A percentile compares a stretch with the other conserved stretches of the same genome.
phyloP scores from a whole-genome alignment of 2,113 vertebrate species.

The Dromas ardeola region DNA sequence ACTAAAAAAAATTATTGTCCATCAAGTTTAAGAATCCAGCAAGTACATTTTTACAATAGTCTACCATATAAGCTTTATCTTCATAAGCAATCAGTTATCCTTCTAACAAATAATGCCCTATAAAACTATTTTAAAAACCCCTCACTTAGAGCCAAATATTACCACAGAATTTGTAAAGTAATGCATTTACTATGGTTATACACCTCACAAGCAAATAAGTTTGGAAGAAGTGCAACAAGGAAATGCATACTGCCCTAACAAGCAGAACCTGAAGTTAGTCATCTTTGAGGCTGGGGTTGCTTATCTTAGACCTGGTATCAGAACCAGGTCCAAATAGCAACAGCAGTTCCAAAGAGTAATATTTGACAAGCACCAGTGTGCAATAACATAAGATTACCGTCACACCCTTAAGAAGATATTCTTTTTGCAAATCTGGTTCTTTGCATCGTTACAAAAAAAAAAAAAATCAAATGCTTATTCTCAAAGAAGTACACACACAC shows the following conservation, averaged over 20 bases:
- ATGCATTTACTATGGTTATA: not conserved
- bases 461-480: not conserved
- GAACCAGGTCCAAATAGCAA: not conserved
- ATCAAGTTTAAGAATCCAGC: not conserved
- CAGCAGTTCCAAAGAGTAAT: not conserved
- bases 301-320: not conserved
- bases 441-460: not conserved
- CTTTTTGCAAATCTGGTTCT: not conserved
- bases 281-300: not conserved
- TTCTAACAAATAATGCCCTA: not conserved
- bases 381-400: not conserved
- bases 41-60: not conserved
- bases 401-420: not conserved
- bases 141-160: not conserved
- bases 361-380: not conserved
- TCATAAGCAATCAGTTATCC: not conserved
- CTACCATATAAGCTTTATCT: not conserved
- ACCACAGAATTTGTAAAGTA: not conserved
- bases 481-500: not conserved
- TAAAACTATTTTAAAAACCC: not conserved
- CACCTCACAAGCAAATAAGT: not conserved
- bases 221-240: not conserved
- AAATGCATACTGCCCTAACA: not conserved
- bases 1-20: not conserved
- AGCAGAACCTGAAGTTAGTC: not conserved